A percentile compares a stretch with the other conserved stretches of the same genome.
Conservation (phyloP, 2,888 invertebrate genomes). For the Melinaea marsaeus region DNA sequence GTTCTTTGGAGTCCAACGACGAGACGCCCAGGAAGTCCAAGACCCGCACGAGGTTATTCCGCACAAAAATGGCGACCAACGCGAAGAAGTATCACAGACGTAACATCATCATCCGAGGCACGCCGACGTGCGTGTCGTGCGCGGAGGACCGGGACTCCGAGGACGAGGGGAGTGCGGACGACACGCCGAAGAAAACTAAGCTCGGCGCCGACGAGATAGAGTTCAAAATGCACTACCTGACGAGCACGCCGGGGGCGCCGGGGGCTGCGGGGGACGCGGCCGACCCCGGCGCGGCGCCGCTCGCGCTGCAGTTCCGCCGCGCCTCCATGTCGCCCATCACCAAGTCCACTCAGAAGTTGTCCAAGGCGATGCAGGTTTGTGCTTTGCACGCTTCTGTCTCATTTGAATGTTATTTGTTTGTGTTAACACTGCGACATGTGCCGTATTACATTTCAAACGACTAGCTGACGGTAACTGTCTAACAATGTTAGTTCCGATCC, state of each 20-base stretch:
- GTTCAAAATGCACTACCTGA: constrained; percentile 57
- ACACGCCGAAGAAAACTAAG: constrained; percentile 54
- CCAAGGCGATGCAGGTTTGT: constrained; percentile 92
- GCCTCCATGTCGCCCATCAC: constrained; percentile 94
- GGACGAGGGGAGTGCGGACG: constrained; percentile 38
- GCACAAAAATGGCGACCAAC: constrained; percentile 60
- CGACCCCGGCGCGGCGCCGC: constrained; percentile 49
- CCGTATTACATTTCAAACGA: no score
- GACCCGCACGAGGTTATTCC: constrained; percentile 60
- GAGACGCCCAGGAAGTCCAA: constrained; percentile 70
- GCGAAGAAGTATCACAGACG: constrained; percentile 70
- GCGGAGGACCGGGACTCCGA: constrained; percentile 63
- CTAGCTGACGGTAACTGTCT: no score
- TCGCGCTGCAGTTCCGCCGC: constrained; percentile 74
- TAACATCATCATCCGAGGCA: constrained; percentile 46
- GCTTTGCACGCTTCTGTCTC: constrained; percentile 21
- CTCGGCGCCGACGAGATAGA: constrained; percentile 38
- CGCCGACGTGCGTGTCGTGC: constrained; percentile 69
- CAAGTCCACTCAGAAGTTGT: constrained; percentile 90
- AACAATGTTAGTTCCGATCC: no score
- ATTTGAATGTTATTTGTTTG: constrained; percentile 24
- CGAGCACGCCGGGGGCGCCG: constrained; percentile 66
- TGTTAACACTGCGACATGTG: neutral
- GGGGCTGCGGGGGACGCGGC: constrained; percentile 48
- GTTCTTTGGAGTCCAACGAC: constrained; percentile 53